A percentile compares a stretch with the other conserved stretches of the same genome.
Evolutionary conservation across 2,888 invertebrate genomes (phyloP).

Genomic region (Megalurothrips usitatus): DNA sequence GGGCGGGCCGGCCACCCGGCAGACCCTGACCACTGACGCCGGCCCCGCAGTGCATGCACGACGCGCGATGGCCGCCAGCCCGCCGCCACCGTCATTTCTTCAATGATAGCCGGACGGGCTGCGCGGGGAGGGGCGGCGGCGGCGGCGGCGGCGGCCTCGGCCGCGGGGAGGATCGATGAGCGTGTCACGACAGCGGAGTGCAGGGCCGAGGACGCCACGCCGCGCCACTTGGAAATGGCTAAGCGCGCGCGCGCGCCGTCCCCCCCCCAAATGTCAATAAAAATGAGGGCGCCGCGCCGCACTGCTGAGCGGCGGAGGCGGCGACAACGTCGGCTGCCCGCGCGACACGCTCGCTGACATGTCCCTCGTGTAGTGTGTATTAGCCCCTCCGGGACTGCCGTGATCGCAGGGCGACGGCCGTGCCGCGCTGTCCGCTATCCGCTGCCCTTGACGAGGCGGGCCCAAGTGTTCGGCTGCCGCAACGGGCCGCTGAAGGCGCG

Average conservation of each 20-base stretch:
- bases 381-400: too few species aligned
- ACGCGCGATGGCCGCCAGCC: neutral
- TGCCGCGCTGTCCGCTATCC: too few species aligned
- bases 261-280: neutral
- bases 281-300: neutral
- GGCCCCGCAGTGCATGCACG: neutral
- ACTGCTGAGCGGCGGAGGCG: too few species aligned
- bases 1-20: slow-evolving; percentile 11
- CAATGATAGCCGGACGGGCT: neutral
- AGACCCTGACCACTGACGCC: slow-evolving; percentile 15
- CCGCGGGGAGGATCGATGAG: too few species aligned
- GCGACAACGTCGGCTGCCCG: too few species aligned
- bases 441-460: too few species aligned
- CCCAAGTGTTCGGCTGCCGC: neutral
- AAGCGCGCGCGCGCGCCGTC: neutral
- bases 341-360: too few species aligned
- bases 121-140: neutral
- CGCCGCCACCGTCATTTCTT: neutral
- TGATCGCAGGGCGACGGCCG: too few species aligned
- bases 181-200: neutral
- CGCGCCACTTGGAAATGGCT: neutral
- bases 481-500: neutral
- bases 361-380: too few species aligned
- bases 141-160: neutral
- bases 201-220: neutral